Evolutionary conservation across 2,888 invertebrate genomes (phyloP), one percentile per base, ranked within the genome.

Genomic region (Prenolepis imparis): DNA sequence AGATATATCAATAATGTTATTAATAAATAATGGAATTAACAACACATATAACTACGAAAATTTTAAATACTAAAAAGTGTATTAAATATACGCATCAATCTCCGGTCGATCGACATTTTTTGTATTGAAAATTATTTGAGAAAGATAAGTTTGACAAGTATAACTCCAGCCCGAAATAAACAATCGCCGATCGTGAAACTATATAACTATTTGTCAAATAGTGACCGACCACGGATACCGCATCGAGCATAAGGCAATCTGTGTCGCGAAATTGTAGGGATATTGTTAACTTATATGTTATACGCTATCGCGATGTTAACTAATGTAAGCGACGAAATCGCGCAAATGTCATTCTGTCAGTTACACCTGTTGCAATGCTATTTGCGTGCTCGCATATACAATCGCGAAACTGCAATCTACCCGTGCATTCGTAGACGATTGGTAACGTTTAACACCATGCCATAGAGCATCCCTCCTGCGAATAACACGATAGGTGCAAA

Each of bases 291-390:
- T 72, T 57, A 24, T 72, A 72, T n/a, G 28, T 28, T n/a, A n/a
- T n/a, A n/a, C n/a, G 28, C 28, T 41, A 28, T n/a, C 28, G 48
- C 57, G 48, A 52, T 28, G 8, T 78, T 78, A 57, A 78, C 68
- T 78, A 32, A 15, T 9, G 24, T 24, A 24, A 21, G 57, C 41
- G 32, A 2, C 44, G 18, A 24, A 18, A 78, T 78, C 39, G 36
- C 21, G n/a, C n/a, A 5, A n/a, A 66, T n/a, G 78, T 68, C 67
- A 36, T 18, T 67, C 32, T 78, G 78, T 78, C 78, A 78, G 59
- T 78, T 78, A 78, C 78, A 78, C 78, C 78, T 78, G 78, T 78
- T 78, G 78, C 78, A 59, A 78, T 21, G 44, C 28, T 61, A 80
- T 80, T 80, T 70, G 48, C 68, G 59, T 68, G 66, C 5, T n/a